Percentiles rank a stretch among this genome's conserved stretches.
phyloP scores from a whole-genome alignment of 2,797 vertebrate genomes.

The Hippoglossus hippoglossus region DNA sequence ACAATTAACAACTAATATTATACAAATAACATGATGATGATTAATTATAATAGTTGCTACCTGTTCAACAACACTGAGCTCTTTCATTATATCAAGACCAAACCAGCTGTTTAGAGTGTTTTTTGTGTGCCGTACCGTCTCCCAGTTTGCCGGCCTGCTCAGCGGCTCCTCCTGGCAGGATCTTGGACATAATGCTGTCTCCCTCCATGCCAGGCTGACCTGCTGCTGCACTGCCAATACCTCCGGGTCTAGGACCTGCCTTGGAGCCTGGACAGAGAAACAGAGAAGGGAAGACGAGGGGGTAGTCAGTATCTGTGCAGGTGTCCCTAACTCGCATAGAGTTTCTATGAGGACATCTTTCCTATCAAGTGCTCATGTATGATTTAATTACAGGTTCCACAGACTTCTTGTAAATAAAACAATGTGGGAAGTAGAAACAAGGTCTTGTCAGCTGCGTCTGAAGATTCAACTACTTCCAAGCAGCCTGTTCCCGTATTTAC shows the following conservation, averaged over 20 bases:
- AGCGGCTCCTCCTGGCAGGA: conserved; percentile 93
- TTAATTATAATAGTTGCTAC: neutral
- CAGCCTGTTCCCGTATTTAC: too few species aligned
- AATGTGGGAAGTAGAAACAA: neutral
- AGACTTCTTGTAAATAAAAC: conserved; percentile 2
- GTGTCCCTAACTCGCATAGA: neutral
- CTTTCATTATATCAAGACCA: neutral
- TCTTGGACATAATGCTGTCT: conserved; percentile 94
- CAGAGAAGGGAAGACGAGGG: neutral
- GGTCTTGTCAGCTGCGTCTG: too few species aligned
- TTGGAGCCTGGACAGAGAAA: conserved; percentile 84
- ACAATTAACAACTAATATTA: neutral
- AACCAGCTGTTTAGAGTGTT: neutral
- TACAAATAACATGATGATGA: neutral
- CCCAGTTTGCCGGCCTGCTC: conserved; percentile 99
- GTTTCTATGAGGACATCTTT: too few species aligned
- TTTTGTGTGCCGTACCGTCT: conserved; percentile 85
- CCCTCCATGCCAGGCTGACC: conserved; percentile 90
- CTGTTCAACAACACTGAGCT: neutral
- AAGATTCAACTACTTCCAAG: too few species aligned
- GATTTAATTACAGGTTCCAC: neutral
- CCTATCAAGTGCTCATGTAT: neutral
- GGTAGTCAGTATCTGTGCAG: conserved; percentile 1
- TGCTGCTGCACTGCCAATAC: conserved; percentile 83
- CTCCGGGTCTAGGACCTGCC: conserved; percentile 85